Conservation (phyloP, 2,113 vertebrate species). For the Miniopterus natalensis region DNA sequence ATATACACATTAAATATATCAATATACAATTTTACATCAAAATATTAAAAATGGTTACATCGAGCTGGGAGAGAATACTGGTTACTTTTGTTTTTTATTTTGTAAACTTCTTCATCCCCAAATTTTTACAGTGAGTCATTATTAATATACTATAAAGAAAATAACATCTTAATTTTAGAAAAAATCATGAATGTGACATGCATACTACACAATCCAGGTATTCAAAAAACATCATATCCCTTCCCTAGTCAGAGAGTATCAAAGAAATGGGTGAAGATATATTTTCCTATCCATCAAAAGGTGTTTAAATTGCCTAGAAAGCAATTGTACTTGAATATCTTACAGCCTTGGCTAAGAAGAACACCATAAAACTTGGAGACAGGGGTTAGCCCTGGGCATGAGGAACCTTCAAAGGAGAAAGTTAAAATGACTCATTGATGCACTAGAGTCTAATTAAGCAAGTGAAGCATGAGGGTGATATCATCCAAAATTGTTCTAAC, state of each 20-base stretch:
- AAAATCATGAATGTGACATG: background rate
- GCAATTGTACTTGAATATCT: slow-evolving; percentile 25
- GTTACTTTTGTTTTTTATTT: background rate
- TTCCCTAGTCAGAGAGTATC: background rate
- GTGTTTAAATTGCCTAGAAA: slow-evolving; percentile 55
- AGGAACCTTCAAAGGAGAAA: slow-evolving; percentile 60
- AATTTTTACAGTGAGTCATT: background rate
- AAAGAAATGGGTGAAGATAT: background rate
- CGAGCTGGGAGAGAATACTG: background rate
- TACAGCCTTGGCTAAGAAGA: slow-evolving; percentile 34
- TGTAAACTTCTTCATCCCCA: background rate
- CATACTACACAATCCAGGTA: background rate
- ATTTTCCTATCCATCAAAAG: slow-evolving; percentile 54
- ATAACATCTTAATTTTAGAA: background rate
- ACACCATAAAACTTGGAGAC: slow-evolving; percentile 77
- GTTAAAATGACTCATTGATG: slow-evolving; percentile 83
- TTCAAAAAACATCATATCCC: background rate
- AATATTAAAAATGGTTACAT: slow-evolving; percentile 40
- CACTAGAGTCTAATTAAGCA: slow-evolving; percentile 82
- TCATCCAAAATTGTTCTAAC: slow-evolving; percentile 82
- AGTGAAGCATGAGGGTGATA: slow-evolving; percentile 84
- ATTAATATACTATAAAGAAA: background rate
- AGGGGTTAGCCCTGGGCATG: slow-evolving; percentile 74
- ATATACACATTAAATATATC: background rate
- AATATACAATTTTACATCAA: background rate